Conservation (phyloP, 2,113 vertebrate genomes). For the Petromus typicus region DNA sequence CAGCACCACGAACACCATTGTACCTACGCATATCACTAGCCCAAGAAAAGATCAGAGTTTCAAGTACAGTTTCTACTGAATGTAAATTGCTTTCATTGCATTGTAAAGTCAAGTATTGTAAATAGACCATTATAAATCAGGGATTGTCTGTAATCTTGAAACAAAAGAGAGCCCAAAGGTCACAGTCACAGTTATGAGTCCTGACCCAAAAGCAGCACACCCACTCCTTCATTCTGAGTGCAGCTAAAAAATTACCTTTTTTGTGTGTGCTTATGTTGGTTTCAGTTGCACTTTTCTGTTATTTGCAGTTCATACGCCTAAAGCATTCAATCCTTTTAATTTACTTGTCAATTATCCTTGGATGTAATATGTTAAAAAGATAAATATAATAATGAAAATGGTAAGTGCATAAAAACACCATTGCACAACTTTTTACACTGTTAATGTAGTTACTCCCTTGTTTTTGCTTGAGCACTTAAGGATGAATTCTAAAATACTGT, state of each 20-base stretch:
- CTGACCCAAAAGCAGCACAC: constrained; percentile 16
- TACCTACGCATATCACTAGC: background rate
- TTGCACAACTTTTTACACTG: background rate
- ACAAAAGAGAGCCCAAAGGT: constrained; percentile 43
- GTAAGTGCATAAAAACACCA: background rate
- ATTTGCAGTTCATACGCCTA: background rate
- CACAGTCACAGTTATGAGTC: background rate
- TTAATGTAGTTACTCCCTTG: constrained; percentile 35
- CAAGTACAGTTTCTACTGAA: background rate
- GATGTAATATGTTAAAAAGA: background rate
- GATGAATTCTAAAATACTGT: background rate
- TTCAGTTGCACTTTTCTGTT: background rate
- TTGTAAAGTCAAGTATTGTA: background rate
- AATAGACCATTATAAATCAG: background rate
- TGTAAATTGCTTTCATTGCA: background rate
- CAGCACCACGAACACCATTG: background rate
- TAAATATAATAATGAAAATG: background rate
- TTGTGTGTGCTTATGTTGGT: background rate
- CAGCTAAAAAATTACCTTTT: background rate
- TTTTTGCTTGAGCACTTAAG: background rate
- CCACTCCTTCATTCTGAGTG: background rate
- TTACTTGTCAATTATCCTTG: background rate
- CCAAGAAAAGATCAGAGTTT: background rate
- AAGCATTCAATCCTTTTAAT: background rate
- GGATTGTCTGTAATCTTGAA: background rate